Evolutionary conservation across 1,140 invertebrate species (phyloP), one percentile per base, ranked within the genome.

Genomic region (Macrotrachela quadricornifera): DNA sequence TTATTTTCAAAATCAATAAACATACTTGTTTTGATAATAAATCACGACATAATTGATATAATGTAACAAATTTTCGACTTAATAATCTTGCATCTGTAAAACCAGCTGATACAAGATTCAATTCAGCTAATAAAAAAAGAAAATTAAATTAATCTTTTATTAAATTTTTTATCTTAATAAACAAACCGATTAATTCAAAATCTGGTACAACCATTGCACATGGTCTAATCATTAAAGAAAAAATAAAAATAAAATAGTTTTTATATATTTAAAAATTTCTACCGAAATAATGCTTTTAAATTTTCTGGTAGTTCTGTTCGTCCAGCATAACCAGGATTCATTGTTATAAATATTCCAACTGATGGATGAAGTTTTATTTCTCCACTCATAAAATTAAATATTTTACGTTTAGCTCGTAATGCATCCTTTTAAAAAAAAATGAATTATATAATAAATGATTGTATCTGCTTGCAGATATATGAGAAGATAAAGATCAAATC

Each of bases 171-270:
- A 30, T 30, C 8, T 4, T 2, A 8, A 30, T 30, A 30, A 30
- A 30, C 21, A 30, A 30, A 70, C 21, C 21, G 10, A 42, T 42
- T 10, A 42, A 42, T 14, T 42, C 40, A 42, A 42, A 42, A 42
- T 42, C 40, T 1, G 40, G 40, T 42, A 42, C 40, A 42, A 42
- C 15, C 40, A 42, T 42, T 42, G 40, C 40, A 70, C 87, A 92
- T 2, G 88, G 87, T 61, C 84, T 73, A 76, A 4, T 2, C 21
- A 30, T 30, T 8, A 30, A 8, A 30, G 2, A 2, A 8, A 57
- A 77, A 77, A 12, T 76, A 62, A 30, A 30, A 4, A 30, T 30
- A 30, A 30, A 30, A 30, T 8, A 30, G n/a, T n/a, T n/a, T n/a
- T n/a, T n/a, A n/a, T n/a, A 30, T 4, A 30, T 4, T 4, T 30